A percentile compares a stretch with the other conserved stretches of the same genome.
Evolutionary conservation across 2,888 invertebrate genomes (phyloP).

Genomic region (Azorinus chamasolen): DNA sequence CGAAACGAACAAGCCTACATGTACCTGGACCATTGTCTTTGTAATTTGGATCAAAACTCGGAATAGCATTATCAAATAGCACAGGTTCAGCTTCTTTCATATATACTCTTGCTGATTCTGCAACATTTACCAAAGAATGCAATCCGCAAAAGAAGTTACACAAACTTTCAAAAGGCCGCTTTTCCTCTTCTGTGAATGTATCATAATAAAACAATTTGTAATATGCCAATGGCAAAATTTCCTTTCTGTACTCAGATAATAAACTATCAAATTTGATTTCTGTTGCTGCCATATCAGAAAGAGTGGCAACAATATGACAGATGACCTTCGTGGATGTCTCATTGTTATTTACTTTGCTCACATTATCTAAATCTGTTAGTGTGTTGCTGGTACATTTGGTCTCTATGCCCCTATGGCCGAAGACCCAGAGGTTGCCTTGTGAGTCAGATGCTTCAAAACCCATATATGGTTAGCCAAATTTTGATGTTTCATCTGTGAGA

Average conservation of each 20-base stretch:
- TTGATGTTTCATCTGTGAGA: slow-evolving; percentile 39
- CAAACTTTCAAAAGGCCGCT: slow-evolving; percentile 8
- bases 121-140: slow-evolving; percentile 44
- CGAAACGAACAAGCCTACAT: slow-evolving; percentile 36
- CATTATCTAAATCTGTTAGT: slow-evolving; percentile 21
- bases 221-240: slow-evolving; percentile 33
- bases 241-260: slow-evolving; percentile 31
- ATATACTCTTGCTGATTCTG: slow-evolving; percentile 30
- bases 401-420: slow-evolving; percentile 46
- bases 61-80: slow-evolving; percentile 22
- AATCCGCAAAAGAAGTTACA: slow-evolving; percentile 47
- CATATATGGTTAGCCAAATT: slow-evolving; percentile 29
- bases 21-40: slow-evolving; percentile 28
- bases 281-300: slow-evolving; percentile 52
- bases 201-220: slow-evolving; percentile 19
- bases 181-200: slow-evolving; percentile 32
- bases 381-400: slow-evolving; percentile 35
- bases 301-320: slow-evolving; percentile 35
- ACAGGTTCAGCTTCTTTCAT: slow-evolving; percentile 24
- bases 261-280: slow-evolving; percentile 41
- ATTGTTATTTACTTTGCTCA: background rate
- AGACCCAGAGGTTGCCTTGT: slow-evolving; percentile 26
- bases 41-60: slow-evolving; percentile 13
- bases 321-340: slow-evolving; percentile 32
- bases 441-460: slow-evolving; percentile 46